Base-by-base conservation (phyloP, 2,888 invertebrate species). In the Prenolepis imparis region DNA sequence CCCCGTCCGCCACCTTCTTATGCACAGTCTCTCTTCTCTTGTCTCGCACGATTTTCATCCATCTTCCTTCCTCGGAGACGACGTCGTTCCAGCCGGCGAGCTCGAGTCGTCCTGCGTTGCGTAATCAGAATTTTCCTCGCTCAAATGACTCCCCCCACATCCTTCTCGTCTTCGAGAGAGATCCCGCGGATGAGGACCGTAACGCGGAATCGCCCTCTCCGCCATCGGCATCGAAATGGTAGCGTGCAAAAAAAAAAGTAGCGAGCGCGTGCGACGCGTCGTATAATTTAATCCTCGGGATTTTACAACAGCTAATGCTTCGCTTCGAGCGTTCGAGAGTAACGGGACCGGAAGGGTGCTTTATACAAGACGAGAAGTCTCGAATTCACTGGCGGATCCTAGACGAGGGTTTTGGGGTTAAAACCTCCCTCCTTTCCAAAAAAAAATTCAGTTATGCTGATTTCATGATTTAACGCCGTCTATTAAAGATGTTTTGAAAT, bases 81-180 rank as follows among this genome's bases (percentile, higher is more conserved):
- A 87, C 78, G 83, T 66, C 78, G 83, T 66, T 74, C 77, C 85
- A 67, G 61, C 48, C 81, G 21, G 39, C 59, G 48, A 52, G 44
- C n/a, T n/a, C 28, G 18, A 2, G 18, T 21, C 36, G 8, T 9
- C 44, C 44, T 82, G 82, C 82, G 86, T 90, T 90, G 89, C 90
- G 85, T 90, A 90, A 90, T 89, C 90, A 77, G 81, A 89, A 83
- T 90, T 90, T 87, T 89, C 87, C 73, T 81, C 85, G 59, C 80
- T 39, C 82, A 36, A 84, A 68, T 85, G 90, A 90, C 87, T 87
- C 82, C 75, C 73, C 90, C n/a, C n/a, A n/a, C n/a, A n/a, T 59
- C 63, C 36, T 28, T 18, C 41, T 21, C 44, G 28, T 28, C 52
- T 77, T 57, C 44, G n/a, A n/a, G 63, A 61, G 32, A 32, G 55